Conservation (phyloP, 2,113 vertebrate genomes). For the rat (Rattus norvegicus) region DNA sequence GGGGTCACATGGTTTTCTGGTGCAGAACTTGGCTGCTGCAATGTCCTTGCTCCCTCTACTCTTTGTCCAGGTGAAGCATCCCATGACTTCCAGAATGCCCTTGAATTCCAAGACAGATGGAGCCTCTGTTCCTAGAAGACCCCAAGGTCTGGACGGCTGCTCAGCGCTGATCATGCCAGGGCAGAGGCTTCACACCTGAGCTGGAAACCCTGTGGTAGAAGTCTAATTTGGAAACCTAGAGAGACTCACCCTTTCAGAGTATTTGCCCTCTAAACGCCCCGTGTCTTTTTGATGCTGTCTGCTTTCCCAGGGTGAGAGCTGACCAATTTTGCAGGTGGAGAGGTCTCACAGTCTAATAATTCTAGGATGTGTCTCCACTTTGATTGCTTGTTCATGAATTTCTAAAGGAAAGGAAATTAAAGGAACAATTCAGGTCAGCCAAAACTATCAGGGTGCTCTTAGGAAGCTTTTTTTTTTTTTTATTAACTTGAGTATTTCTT, state of each 20-base stretch:
- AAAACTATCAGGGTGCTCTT: background rate
- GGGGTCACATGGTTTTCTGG: background rate
- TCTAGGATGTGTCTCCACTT: background rate
- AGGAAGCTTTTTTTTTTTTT: too few relatives aligned
- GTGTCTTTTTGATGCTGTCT: background rate
- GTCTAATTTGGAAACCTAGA: background rate
- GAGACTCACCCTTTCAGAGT: background rate
- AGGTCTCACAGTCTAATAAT: background rate
- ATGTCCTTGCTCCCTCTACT: background rate
- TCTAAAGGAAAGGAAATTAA: background rate
- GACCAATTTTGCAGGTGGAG: accelerated
- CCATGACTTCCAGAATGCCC: background rate
- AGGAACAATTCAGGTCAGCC: background rate
- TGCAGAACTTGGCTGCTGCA: background rate
- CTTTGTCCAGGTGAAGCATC: background rate
- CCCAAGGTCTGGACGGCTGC: background rate
- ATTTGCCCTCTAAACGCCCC: background rate
- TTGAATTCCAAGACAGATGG: conserved; percentile 54
- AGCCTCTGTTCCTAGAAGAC: background rate
- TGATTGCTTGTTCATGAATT: background rate
- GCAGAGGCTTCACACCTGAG: conserved; percentile 33
- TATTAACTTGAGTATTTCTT: too few relatives aligned
- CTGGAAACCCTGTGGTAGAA: background rate
- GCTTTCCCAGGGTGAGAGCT: background rate
- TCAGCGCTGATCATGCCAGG: background rate